phyloP scores from a whole-genome alignment of 2,113 vertebrate species.

The Podilymbus podiceps region DNA sequence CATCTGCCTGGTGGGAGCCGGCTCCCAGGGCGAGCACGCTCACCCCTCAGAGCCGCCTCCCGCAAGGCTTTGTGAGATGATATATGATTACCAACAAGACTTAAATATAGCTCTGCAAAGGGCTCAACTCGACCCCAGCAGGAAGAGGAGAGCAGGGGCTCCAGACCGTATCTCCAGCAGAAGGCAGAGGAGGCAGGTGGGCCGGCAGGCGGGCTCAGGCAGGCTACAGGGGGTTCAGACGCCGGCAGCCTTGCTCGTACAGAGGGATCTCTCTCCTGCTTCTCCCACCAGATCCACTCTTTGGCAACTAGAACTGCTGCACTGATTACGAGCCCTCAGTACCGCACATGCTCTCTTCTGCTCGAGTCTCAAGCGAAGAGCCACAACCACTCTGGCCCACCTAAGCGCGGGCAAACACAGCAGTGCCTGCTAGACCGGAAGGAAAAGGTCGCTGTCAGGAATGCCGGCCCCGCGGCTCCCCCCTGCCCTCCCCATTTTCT shows the following conservation, averaged over 20 bases:
- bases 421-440: neutral
- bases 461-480: rapidly evolving
- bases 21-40: neutral
- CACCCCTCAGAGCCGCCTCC: neutral
- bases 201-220: rapidly evolving
- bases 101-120: neutral
- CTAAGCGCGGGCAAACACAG: neutral
- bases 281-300: neutral
- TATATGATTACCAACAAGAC: neutral
- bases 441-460: rapidly evolving
- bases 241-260: rapidly evolving
- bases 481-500: neutral
- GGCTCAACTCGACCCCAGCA: rapidly evolving
- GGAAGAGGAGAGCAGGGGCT: neutral
- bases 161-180: rapidly evolving
- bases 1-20: neutral
- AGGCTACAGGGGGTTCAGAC: neutral
- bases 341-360: rapidly evolving
- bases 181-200: neutral
- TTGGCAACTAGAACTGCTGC: neutral
- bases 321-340: neutral
- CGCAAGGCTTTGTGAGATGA: no score
- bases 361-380: neutral
- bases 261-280: neutral
- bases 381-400: neutral